These are phyloP conservation scores for Heliothis virescens DNA, from an alignment of 1,140 invertebrate genomes.

Conservation along the genomic window DNA sequence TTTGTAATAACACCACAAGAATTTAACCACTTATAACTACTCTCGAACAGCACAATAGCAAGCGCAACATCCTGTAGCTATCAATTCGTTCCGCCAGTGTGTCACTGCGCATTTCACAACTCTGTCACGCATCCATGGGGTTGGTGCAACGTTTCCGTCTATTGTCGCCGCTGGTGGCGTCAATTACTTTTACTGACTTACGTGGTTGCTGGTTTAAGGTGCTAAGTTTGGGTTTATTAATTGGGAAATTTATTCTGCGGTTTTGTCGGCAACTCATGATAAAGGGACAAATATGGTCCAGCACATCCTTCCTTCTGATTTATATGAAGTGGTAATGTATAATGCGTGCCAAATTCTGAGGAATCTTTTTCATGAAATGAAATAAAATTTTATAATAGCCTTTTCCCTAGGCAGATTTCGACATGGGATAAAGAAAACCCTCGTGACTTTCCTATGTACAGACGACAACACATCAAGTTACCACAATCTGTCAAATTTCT, in stretches of 20 bases:
- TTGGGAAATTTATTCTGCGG: background rate
- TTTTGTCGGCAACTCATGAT: too few species aligned
- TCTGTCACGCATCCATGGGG: conserved; percentile 54
- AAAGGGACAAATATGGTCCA: too few species aligned
- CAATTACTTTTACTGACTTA: conserved; percentile 11
- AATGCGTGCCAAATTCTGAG: too few species aligned
- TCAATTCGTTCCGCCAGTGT: conserved; percentile 34
- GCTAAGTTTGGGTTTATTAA: background rate
- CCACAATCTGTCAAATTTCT: too few species aligned
- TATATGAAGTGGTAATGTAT: too few species aligned
- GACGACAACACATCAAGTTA: too few species aligned
- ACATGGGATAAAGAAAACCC: too few species aligned
- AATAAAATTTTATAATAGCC: too few species aligned
- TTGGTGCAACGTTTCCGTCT: conserved; percentile 50
- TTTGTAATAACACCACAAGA: background rate
- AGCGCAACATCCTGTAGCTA: conserved; percentile 12
- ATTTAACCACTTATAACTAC: background rate
- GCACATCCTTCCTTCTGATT: too few species aligned
- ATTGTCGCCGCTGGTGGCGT: conserved; percentile 42
- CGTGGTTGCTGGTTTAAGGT: background rate
- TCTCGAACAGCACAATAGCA: background rate
- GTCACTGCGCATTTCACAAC: conserved; percentile 49
- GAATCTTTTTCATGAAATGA: too few species aligned
- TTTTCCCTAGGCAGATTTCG: too few species aligned
- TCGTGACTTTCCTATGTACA: too few species aligned